phyloP scores from a whole-genome alignment of 2,888 invertebrate species.

The Drosophila macrospina region DNA sequence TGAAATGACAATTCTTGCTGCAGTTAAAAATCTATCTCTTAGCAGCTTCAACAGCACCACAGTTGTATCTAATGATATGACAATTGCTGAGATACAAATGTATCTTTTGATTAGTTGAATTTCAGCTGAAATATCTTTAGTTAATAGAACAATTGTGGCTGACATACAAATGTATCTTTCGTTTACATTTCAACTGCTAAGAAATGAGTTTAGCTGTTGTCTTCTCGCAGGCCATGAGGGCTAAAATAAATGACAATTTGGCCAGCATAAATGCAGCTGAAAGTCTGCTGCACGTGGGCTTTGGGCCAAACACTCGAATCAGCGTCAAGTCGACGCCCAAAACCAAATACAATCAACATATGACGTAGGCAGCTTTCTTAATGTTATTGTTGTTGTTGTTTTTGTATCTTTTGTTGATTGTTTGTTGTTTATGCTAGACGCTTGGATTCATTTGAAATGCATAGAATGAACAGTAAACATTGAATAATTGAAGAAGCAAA shows the following conservation, averaged over 20 bases:
- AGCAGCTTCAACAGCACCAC: neutral
- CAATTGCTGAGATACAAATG: neutral
- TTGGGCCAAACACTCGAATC: conserved; percentile 51
- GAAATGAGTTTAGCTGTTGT: no score
- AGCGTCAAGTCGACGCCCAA: conserved; percentile 41
- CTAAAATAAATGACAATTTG: neutral
- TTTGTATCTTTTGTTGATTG: conserved; percentile 25
- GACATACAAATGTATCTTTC: no score
- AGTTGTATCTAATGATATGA: neutral
- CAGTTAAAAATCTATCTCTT: conserved; percentile 3
- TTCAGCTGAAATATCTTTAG: no score
- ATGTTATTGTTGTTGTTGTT: conserved; percentile 17
- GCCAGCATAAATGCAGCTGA: neutral
- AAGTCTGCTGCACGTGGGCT: conserved; percentile 4
- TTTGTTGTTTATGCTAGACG: conserved; percentile 18
- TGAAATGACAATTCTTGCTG: conserved; percentile 8
- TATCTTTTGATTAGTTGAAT: neutral
- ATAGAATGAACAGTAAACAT: conserved; percentile 46
- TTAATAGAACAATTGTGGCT: no score
- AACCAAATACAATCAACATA: conserved; percentile 10
- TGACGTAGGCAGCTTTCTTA: conserved; percentile 62
- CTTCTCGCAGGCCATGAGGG: no score
- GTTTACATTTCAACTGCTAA: no score
- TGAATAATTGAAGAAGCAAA: conserved; percentile 21
- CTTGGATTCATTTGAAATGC: conserved; percentile 62